These are phyloP conservation scores for Nemapogon koenigi DNA, from an alignment of 2,888 invertebrate genomes.

Conservation along the genomic window DNA sequence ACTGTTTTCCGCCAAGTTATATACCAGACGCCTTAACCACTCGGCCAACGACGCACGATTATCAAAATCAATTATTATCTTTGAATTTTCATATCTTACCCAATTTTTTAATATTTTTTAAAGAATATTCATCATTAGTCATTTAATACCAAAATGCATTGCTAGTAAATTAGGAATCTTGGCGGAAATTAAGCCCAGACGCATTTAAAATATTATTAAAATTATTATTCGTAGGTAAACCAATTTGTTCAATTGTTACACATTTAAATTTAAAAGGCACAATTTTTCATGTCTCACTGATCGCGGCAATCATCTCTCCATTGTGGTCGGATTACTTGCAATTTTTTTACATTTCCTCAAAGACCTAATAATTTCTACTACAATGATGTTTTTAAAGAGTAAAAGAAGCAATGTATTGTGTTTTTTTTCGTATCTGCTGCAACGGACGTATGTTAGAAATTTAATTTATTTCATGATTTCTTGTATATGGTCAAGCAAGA, in stretches of 20 bases:
- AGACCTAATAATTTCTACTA: background rate
- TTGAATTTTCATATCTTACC: too few species aligned
- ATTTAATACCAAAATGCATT: too few species aligned
- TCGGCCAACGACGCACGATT: too few species aligned
- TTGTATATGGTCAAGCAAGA: slow-evolving; percentile 38
- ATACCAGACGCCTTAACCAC: too few species aligned
- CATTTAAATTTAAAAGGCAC: slow-evolving; percentile 17
- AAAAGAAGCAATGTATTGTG: slow-evolving; percentile 3
- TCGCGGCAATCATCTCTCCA: slow-evolving; percentile 34
- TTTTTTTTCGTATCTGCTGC: background rate
- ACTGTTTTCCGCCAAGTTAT: too few species aligned
- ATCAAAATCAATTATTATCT: too few species aligned
- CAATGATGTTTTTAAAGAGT: background rate
- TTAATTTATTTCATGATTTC: slow-evolving; percentile 5
- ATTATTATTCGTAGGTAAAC: too few species aligned
- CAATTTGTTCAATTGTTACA: slow-evolving; percentile 35
- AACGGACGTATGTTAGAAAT: background rate
- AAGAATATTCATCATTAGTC: too few species aligned
- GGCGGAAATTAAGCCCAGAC: too few species aligned
- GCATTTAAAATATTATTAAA: too few species aligned
- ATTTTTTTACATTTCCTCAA: slow-evolving; percentile 19
- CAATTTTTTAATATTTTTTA: too few species aligned
- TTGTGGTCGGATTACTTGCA: slow-evolving; percentile 53
- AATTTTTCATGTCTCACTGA: slow-evolving; percentile 6
- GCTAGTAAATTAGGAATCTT: too few species aligned